Conservation (phyloP, 1,140 invertebrate genomes). For the Papilio polytes region DNA sequence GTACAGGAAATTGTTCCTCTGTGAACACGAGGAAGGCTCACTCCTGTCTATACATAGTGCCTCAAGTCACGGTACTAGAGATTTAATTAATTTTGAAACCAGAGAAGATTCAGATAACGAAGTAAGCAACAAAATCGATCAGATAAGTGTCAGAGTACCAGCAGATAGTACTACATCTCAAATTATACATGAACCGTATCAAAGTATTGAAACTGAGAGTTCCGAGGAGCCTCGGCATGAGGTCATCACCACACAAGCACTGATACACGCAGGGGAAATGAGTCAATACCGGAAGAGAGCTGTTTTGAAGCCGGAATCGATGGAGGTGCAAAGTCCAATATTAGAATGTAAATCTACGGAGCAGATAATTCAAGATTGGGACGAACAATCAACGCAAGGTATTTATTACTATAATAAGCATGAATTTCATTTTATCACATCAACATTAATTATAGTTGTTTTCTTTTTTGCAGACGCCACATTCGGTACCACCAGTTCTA, state of each 20-base stretch:
- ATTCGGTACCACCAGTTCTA: neutral
- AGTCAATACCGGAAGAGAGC: neutral
- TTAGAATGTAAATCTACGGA: neutral
- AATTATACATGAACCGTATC: neutral
- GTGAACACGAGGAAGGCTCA: neutral
- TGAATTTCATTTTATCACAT: too few relatives aligned
- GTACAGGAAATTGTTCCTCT: conserved; percentile 48
- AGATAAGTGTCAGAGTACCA: neutral
- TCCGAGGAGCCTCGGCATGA: neutral
- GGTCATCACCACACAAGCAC: neutral
- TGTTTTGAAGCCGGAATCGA: too few relatives aligned
- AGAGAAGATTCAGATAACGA: neutral
- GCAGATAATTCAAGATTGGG: neutral
- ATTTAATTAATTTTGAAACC: neutral
- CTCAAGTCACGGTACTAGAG: neutral
- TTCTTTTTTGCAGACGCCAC: conserved; percentile 1
- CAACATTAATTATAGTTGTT: neutral
- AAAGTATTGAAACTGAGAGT: neutral
- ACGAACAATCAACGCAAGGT: neutral
- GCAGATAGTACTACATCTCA: neutral
- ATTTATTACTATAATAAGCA: neutral
- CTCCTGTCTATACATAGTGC: neutral
- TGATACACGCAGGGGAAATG: neutral
- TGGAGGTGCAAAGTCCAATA: neutral
- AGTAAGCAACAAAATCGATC: neutral